These are phyloP conservation scores for Blera fallax DNA, from an alignment of 2,888 invertebrate genomes.

Conservation along the genomic window DNA sequence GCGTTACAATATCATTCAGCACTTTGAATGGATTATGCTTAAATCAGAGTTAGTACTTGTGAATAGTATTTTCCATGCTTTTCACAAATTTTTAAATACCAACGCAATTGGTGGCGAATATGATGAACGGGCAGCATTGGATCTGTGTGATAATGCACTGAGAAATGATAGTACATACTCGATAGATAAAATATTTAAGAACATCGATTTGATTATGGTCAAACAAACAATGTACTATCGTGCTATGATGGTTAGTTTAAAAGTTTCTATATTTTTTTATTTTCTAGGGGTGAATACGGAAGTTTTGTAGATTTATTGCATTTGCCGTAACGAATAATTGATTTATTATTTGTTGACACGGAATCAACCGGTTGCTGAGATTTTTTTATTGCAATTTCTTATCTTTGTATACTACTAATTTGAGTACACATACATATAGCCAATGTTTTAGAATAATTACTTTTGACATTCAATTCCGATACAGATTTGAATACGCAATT, in stretches of 20 bases:
- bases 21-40: slow-evolving; percentile 86
- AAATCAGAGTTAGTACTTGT: slow-evolving; percentile 85
- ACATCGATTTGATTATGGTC: slow-evolving; percentile 85
- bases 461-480: background rate
- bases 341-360: background rate
- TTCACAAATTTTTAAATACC: slow-evolving; percentile 13
- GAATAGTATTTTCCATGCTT: slow-evolving; percentile 85
- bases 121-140: slow-evolving; percentile 84
- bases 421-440: no score
- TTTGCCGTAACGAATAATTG: background rate
- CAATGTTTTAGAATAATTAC: background rate
- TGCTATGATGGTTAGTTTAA: slow-evolving; percentile 85
- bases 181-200: slow-evolving; percentile 84
- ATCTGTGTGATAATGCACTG: slow-evolving; percentile 86
- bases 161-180: slow-evolving; percentile 83
- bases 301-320: background rate
- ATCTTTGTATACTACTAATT: background rate
- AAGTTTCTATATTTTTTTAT: slow-evolving; percentile 13
- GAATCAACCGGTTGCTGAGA: background rate
- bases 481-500: background rate
- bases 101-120: slow-evolving; percentile 79
- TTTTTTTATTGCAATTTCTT: background rate
- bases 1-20: slow-evolving; percentile 79
- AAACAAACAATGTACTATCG: slow-evolving; percentile 86
- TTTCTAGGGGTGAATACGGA: background rate